Evolutionary conservation across 2,113 vertebrate genomes (phyloP), one percentile per base, ranked within the genome.

Genomic region (Gambusia holbrooki): DNA sequence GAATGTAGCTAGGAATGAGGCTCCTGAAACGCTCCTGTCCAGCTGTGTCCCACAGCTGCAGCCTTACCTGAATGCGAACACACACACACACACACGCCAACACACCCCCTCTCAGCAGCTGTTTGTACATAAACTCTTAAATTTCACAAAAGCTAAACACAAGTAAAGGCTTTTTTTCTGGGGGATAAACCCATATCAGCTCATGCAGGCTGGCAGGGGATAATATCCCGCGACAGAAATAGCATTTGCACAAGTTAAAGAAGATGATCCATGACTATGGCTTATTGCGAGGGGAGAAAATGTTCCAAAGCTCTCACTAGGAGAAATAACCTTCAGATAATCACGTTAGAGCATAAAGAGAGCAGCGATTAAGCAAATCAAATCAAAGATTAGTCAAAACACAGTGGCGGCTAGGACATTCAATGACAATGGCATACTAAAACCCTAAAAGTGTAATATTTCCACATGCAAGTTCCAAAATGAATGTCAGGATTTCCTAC

Each of bases 41-140:
- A 70, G 93, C 93, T 75, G 93, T 93, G 29, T 93, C 93, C 93
- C 93, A 94, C 74, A 94, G 84, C 85, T 93, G 90, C 87, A 94
- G 89, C 69, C 91, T 88, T 74, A 94, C 92, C 88, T 92, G 51
- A 35, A 83, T 17, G 45, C 19, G 73, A 14, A 29, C 63, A 74
- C 79, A 85, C 51, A 84, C 27, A 83, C 68, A 72, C 62, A 63
- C 33, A 12, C 62, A 0, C 63, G 35, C 27, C 27, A 27, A 69
- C 68, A 72, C 62, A 63, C 33, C 10, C 62, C 0, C 58, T 0
- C 65, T 45, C 27, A 69, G 68, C 30, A 66, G 73, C 68, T 69
- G 76, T 30, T 77, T 76, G 9, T 3, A 37, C 66, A 48, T 76
- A 62, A 62, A 65, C 48, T 60, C 27, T 58, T 71, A 81, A 22